These are phyloP conservation scores for Trypoxylus dichotomus DNA, from an alignment of 1,140 invertebrate genomes.

Conservation along the genomic window DNA sequence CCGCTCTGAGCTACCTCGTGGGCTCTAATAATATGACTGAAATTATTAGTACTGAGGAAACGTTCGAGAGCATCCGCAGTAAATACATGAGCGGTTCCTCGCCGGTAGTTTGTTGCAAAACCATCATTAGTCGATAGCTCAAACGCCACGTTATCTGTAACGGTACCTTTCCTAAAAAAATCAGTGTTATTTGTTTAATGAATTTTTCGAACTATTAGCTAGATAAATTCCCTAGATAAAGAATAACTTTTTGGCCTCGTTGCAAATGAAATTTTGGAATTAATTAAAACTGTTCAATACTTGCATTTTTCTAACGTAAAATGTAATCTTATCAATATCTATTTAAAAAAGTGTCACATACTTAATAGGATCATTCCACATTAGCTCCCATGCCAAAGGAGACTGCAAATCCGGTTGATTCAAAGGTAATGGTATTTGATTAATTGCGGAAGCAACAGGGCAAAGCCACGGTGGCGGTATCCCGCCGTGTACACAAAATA, in stretches of 20 bases:
- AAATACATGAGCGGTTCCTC: slow-evolving; percentile 75
- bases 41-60: slow-evolving; percentile 65
- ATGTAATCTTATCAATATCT: no score
- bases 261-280: no score
- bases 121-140: slow-evolving; percentile 64
- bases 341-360: slow-evolving; percentile 42
- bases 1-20: slow-evolving; percentile 73
- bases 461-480: slow-evolving; percentile 69
- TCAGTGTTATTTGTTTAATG: no score
- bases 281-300: no score
- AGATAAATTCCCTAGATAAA: no score
- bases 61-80: slow-evolving; percentile 65
- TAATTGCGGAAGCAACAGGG: slow-evolving; percentile 57
- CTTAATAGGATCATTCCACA: slow-evolving; percentile 79
- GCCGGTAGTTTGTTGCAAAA: slow-evolving; percentile 67
- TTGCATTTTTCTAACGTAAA: no score
- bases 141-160: slow-evolving; percentile 56
- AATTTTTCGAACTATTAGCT: no score
- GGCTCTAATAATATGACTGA: slow-evolving; percentile 71
- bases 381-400: slow-evolving; percentile 72
- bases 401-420: slow-evolving; percentile 66
- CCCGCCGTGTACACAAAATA: slow-evolving; percentile 77
- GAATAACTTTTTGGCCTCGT: no score
- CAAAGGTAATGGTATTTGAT: slow-evolving; percentile 67
- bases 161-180: slow-evolving; percentile 39